These are phyloP conservation scores for Acanthosepion esculentum DNA, from an alignment of 2,888 invertebrate genomes.

Conservation along the genomic window DNA sequence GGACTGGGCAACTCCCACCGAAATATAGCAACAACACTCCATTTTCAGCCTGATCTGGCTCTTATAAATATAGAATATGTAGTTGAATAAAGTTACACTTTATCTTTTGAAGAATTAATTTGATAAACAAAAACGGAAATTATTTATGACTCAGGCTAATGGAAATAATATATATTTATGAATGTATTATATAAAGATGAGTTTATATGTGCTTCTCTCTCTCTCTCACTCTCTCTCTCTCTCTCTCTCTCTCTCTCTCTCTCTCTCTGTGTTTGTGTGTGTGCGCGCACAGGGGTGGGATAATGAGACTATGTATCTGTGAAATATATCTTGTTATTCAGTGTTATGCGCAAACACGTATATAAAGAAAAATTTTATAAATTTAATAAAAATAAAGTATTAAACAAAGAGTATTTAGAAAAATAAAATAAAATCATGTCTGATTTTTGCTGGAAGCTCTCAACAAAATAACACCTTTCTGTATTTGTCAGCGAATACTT, in stretches of 20 bases:
- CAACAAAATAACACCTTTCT: constrained; percentile 14
- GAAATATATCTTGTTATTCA: not conserved
- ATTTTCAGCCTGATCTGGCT: too few species aligned
- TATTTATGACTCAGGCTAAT: too few species aligned
- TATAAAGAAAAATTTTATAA: not conserved
- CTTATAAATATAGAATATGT: too few species aligned
- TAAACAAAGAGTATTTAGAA: not conserved
- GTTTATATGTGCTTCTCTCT: not conserved
- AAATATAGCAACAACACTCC: too few species aligned
- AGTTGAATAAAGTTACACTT: too few species aligned
- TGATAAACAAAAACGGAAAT: too few species aligned
- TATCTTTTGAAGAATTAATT: too few species aligned
- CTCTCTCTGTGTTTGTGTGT: not conserved
- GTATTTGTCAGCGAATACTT: not conserved
- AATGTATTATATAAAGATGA: not conserved
- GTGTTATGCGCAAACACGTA: not conserved
- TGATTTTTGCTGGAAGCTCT: constrained; percentile 33
- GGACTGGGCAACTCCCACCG: too few species aligned
- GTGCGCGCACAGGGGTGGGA: not conserved
- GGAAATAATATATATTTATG: not conserved
- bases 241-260: not conserved
- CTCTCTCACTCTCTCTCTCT: not conserved
- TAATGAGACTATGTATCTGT: not conserved
- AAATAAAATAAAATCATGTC: not conserved
- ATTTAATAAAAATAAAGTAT: not conserved